Evolutionary conservation across 2,888 invertebrate genomes (phyloP).

Genomic region (Saturnia japonica): DNA sequence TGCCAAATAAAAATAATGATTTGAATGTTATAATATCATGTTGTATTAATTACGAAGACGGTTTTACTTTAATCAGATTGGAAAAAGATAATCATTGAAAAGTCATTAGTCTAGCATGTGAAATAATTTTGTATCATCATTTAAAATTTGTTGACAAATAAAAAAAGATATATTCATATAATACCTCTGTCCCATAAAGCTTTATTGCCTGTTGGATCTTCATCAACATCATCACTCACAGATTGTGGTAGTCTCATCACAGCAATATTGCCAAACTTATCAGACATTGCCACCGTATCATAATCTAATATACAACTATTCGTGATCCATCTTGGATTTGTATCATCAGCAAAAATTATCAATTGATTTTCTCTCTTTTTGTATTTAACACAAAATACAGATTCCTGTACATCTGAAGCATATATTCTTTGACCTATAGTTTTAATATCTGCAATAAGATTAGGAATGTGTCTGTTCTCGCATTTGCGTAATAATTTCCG

Average conservation of each 20-base stretch:
- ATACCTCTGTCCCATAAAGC: conserved; percentile 95
- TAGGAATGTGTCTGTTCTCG: conserved; percentile 98
- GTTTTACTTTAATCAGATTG: conserved; percentile 45
- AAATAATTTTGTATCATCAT: conserved; percentile 71
- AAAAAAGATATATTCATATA: background rate
- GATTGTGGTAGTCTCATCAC: conserved; percentile 94
- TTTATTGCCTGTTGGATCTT: conserved; percentile 99
- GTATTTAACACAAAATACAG: conserved; percentile 97
- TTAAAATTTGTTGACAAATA: conserved; percentile 8
- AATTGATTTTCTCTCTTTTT: conserved; percentile 97
- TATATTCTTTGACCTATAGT: conserved; percentile 97
- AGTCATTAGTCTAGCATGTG: conserved; percentile 83
- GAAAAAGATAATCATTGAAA: conserved; percentile 63
- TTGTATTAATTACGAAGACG: background rate
- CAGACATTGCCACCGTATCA: conserved; percentile 97
- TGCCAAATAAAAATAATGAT: conserved; percentile 41
- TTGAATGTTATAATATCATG: background rate
- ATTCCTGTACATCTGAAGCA: conserved; percentile 98
- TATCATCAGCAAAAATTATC: conserved; percentile 99
- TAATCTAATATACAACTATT: conserved; percentile 96
- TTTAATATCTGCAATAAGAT: conserved; percentile 95
- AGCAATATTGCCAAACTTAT: conserved; percentile 98
- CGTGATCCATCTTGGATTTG: conserved; percentile 97
- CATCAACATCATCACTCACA: conserved; percentile 98
- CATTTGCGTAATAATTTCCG: conserved; percentile 98